These are phyloP conservation scores for Cottoperca gobio DNA, from an alignment of 2,797 vertebrate species.

Conservation along the genomic window DNA sequence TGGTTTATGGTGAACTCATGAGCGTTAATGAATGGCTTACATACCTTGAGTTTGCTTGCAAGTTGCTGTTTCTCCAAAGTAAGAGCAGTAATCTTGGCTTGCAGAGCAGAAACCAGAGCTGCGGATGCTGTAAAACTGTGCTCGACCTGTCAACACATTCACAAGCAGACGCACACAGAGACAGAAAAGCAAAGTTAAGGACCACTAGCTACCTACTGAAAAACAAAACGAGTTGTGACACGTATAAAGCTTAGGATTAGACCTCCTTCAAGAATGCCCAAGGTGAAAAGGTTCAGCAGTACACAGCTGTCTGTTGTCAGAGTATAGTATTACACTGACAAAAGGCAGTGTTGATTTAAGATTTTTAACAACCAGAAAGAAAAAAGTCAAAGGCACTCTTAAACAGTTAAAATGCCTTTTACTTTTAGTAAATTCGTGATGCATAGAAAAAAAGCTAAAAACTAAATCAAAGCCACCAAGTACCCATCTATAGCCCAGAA, in stretches of 20 bases:
- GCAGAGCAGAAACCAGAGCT: slow-evolving; percentile 88
- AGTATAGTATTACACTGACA: slow-evolving; percentile 2
- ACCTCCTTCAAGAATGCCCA: slow-evolving; percentile 75
- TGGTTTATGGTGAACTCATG: slow-evolving; percentile 11
- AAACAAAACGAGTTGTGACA: slow-evolving; percentile 74
- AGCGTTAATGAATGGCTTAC: slow-evolving; percentile 4
- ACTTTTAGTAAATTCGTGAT: slow-evolving; percentile 4
- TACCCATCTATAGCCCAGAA: neutral
- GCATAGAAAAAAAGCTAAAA: neutral
- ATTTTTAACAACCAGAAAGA: slow-evolving; percentile 1
- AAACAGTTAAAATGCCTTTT: no score
- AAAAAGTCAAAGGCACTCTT: no score
- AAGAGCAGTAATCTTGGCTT: slow-evolving; percentile 92
- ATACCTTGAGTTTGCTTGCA: slow-evolving; percentile 91
- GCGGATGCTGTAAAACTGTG: slow-evolving; percentile 81
- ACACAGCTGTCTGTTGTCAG: slow-evolving; percentile 25
- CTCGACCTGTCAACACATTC: slow-evolving; percentile 72
- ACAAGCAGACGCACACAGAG: slow-evolving; percentile 34
- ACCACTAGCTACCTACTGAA: slow-evolving; percentile 70
- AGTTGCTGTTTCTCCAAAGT: slow-evolving; percentile 94
- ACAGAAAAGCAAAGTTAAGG: slow-evolving; percentile 62
- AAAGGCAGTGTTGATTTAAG: neutral
- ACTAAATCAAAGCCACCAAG: neutral
- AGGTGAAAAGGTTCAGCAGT: slow-evolving; percentile 62
- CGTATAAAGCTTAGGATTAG: slow-evolving; percentile 61